phyloP scores from a whole-genome alignment of 2,888 invertebrate genomes.

The Fissipunctia ypsillon region DNA sequence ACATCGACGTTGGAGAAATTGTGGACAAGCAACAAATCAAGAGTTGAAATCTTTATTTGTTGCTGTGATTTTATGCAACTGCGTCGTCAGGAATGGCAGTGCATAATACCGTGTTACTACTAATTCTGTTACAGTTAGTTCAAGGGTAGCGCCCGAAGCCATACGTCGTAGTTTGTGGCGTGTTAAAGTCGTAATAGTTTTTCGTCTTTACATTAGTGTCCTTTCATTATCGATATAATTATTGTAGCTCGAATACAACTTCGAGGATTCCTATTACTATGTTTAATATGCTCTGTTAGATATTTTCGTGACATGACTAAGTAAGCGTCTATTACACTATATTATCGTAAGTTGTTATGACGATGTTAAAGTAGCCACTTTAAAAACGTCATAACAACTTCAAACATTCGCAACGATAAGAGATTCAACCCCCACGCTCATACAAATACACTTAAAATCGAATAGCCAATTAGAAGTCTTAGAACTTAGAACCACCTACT shows the following conservation, averaged over 20 bases:
- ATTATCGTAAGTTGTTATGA: not conserved
- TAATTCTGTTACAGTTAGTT: slow-evolving; percentile 26
- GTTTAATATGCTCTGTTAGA: fast-evolving
- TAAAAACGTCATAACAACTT: not conserved
- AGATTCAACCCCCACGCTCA: slow-evolving; percentile 11
- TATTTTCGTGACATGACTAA: not conserved
- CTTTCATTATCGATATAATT: not conserved
- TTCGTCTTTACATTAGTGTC: not conserved
- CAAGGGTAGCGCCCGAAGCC: slow-evolving; percentile 18
- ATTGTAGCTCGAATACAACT: not conserved
- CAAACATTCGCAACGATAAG: slow-evolving; percentile 14
- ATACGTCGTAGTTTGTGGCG: not conserved
- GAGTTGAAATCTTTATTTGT: not conserved
- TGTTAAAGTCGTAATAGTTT: not conserved
- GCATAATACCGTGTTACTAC: not conserved
- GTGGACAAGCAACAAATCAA: not conserved
- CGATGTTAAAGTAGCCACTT: not conserved
- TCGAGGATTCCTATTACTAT: not conserved
- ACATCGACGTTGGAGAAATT: slow-evolving; percentile 8
- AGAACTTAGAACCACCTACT: slow-evolving; percentile 14
- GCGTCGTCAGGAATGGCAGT: not conserved
- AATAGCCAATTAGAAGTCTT: slow-evolving; percentile 41
- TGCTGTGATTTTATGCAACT: slow-evolving; percentile 4
- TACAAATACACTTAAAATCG: slow-evolving; percentile 23
- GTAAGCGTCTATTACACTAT: not conserved